Percentiles rank a stretch among this genome's conserved stretches.
These are phyloP conservation scores for Ips nitidus DNA, from an alignment of 1,140 invertebrate species.

Conservation along the genomic window DNA sequence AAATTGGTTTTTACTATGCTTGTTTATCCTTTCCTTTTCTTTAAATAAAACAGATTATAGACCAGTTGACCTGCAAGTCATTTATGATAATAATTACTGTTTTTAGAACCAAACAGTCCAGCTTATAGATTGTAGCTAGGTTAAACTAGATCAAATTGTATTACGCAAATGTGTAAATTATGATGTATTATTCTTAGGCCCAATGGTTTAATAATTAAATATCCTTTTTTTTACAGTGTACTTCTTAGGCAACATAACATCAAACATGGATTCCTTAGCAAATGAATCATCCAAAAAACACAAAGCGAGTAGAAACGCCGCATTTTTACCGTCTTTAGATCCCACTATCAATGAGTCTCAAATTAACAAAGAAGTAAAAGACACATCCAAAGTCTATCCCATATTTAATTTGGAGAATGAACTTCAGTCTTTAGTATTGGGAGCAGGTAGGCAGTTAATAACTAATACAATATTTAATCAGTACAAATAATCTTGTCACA, in stretches of 20 bases:
- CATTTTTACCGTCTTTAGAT: slow-evolving; percentile 37
- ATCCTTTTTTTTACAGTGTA: slow-evolving; percentile 22
- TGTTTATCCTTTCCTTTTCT: too few species aligned
- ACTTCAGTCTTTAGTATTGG: slow-evolving; percentile 15
- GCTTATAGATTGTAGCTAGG: too few species aligned
- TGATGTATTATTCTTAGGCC: background rate
- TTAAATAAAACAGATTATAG: too few species aligned
- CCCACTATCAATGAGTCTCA: slow-evolving; percentile 30
- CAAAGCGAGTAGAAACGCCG: slow-evolving; percentile 9
- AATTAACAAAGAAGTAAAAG: background rate
- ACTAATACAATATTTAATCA: background rate
- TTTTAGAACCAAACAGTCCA: too few species aligned
- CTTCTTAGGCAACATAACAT: slow-evolving; percentile 18
- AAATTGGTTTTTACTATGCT: too few species aligned
- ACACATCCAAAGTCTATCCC: background rate
- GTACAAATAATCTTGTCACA: background rate
- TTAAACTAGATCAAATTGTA: too few species aligned
- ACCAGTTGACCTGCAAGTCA: too few species aligned
- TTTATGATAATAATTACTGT: too few species aligned
- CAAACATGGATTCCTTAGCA: slow-evolving; percentile 37
- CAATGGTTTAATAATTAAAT: background rate
- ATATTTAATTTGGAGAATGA: background rate
- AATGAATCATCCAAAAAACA: slow-evolving; percentile 30
- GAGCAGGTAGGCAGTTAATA: background rate
- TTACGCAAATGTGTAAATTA: background rate